These are phyloP conservation scores for Scomber colias DNA, from an alignment of 2,113 vertebrate genomes.

Conservation along the genomic window DNA sequence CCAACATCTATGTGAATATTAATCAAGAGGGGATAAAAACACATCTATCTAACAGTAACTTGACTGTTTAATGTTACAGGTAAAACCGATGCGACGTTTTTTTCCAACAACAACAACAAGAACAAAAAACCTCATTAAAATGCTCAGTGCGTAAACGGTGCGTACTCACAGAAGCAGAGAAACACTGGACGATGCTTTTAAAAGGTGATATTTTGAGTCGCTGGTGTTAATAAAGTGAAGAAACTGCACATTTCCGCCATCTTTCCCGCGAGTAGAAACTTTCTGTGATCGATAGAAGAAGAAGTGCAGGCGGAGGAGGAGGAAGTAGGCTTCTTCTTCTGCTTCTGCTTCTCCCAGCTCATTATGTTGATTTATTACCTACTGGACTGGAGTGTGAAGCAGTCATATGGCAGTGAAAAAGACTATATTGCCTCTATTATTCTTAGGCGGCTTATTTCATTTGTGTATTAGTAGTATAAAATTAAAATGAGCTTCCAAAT, in stretches of 20 bases:
- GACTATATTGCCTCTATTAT: no score
- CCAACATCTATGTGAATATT: background rate
- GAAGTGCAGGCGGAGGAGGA: no score
- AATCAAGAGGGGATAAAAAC: conserved; percentile 17
- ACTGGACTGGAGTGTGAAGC: no score
- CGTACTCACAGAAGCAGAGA: conserved; percentile 40
- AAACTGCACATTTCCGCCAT: conserved; percentile 69
- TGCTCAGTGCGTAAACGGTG: rapidly evolving
- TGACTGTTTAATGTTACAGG: background rate
- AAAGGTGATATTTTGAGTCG: background rate
- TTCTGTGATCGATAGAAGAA: background rate
- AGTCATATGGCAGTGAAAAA: no score
- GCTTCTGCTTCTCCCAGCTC: no score
- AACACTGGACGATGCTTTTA: background rate
- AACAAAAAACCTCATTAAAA: background rate
- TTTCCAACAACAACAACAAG: background rate
- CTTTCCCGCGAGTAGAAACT: conserved; percentile 70
- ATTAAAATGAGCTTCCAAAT: no score
- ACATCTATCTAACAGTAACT: no score
- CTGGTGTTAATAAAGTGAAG: background rate
- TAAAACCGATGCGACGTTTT: background rate
- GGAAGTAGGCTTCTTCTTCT: background rate
- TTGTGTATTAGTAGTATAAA: no score
- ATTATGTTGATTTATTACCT: no score
- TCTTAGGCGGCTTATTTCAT: no score